phyloP scores from a whole-genome alignment of 2,888 invertebrate species.

The Leptopilina myrica region DNA sequence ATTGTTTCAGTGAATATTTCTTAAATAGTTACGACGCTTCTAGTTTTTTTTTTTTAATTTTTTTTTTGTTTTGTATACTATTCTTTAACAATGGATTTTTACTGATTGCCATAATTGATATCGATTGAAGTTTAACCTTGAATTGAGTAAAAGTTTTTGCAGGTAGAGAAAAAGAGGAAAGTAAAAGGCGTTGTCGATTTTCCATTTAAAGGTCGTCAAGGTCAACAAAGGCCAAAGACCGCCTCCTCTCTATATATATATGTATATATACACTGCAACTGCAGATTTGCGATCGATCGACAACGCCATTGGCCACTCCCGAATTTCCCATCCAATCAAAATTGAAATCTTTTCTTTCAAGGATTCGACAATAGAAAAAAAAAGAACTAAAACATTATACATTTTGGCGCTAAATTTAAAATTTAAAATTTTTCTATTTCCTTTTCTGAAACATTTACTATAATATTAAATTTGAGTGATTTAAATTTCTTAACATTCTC shows the following conservation, averaged over 20 bases:
- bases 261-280: background rate
- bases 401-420: background rate
- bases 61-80: no score
- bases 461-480: no score
- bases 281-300: constrained; percentile 6
- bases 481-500: no score
- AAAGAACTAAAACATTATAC: background rate
- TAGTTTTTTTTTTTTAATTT: no score
- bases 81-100: no score
- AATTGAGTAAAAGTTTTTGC: constrained; percentile 4
- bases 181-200: constrained; percentile 15
- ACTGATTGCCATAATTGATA: background rate
- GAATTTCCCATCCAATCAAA: background rate
- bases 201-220: constrained; percentile 20
- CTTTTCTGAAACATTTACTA: no score
- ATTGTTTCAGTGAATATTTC: no score
- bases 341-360: background rate
- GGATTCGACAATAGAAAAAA: background rate
- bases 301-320: constrained; percentile 7
- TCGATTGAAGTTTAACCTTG: constrained; percentile 9
- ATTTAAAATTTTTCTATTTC: no score
- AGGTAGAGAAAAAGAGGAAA: constrained; percentile 8
- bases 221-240: constrained; percentile 16
- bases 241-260: background rate
- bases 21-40: no score